phyloP scores from a whole-genome alignment of 2,888 invertebrate genomes.

The Hesperia comma region DNA sequence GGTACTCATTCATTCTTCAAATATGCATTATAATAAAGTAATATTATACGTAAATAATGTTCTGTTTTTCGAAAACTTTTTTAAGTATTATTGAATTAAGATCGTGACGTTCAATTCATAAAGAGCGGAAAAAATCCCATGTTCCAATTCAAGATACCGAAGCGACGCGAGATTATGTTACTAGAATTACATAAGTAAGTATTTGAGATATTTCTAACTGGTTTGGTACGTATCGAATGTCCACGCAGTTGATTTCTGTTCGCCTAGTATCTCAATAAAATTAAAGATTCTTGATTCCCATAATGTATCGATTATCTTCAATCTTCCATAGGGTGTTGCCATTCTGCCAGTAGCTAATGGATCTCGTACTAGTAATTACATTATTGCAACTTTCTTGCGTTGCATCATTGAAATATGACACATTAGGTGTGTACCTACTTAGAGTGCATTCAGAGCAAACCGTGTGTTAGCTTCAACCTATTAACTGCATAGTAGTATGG shows the following conservation, averaged over 20 bases:
- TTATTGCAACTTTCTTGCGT: constrained; percentile 30
- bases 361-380: constrained; percentile 28
- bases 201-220: neutral
- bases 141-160: no score
- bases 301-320: neutral
- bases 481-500: no score
- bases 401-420: constrained; percentile 21
- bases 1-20: no score
- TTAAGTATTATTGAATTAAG: no score
- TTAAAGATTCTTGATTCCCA: neutral
- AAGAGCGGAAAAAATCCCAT: no score
- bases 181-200: neutral
- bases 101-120: no score
- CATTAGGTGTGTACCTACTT: neutral
- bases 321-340: neutral
- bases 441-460: neutral
- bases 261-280: neutral
- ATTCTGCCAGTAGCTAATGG: constrained; percentile 27
- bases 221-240: constrained; percentile 5
- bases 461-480: no score
- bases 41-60: no score
- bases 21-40: no score
- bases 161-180: no score
- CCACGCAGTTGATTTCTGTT: neutral
- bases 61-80: no score